These are phyloP conservation scores for Galeopterus variegatus DNA, from an alignment of 2,113 vertebrate genomes.

Conservation along the genomic window DNA sequence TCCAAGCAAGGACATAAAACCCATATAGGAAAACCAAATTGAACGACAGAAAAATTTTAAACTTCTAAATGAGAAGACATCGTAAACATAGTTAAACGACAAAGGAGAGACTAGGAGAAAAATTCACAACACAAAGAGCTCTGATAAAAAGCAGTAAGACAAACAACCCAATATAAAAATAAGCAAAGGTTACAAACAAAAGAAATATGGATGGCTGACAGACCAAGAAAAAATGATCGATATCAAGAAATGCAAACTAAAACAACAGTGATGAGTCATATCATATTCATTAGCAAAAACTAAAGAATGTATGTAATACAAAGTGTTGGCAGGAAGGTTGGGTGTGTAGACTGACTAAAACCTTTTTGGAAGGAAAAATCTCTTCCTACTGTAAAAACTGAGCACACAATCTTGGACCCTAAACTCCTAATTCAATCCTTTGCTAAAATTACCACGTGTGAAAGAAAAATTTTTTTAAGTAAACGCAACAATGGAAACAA, in stretches of 20 bases:
- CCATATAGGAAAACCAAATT: not conserved
- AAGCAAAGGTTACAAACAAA: not conserved
- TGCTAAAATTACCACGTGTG: not conserved
- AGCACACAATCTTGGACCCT: not conserved
- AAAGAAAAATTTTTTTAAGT: not conserved
- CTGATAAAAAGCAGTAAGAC: not conserved
- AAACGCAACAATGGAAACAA: constrained; percentile 28
- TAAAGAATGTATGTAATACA: not conserved
- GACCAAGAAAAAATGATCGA: not conserved
- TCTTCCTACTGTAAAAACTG: constrained; percentile 29
- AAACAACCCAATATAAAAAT: not conserved
- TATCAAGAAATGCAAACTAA: constrained; percentile 13
- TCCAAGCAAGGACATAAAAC: constrained; percentile 1
- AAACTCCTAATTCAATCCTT: not conserved
- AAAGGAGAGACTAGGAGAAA: not conserved
- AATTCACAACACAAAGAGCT: not conserved
- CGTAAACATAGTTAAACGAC: not conserved
- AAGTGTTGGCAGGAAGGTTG: not conserved
- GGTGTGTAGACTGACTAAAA: not conserved
- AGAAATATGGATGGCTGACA: not conserved
- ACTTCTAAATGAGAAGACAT: not conserved
- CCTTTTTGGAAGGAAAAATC: not conserved
- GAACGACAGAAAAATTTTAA: constrained; percentile 14
- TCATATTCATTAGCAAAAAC: constrained; percentile 8
- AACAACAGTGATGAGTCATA: not conserved